phyloP scores from a whole-genome alignment of 2,113 vertebrate genomes.

The Spermophilus dauricus region DNA sequence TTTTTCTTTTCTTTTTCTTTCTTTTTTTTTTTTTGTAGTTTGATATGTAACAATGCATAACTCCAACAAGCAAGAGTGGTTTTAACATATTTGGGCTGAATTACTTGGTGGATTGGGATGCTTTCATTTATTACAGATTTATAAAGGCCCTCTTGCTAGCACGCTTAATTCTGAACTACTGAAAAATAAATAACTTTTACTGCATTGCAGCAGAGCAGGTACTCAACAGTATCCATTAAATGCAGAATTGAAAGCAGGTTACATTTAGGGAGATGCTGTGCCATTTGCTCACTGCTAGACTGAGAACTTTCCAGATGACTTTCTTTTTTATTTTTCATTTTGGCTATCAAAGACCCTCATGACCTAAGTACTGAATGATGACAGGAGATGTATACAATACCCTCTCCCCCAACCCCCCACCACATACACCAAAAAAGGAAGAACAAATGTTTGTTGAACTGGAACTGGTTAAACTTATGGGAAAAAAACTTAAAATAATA shows the following conservation, averaged over 20 bases:
- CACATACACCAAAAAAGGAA: neutral
- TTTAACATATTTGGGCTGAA: neutral
- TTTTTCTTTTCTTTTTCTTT: neutral
- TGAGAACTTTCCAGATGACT: neutral
- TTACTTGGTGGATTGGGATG: neutral
- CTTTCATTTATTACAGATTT: neutral
- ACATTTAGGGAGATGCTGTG: neutral
- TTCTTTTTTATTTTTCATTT: neutral
- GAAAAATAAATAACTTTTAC: neutral
- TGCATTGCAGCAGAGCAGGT: neutral
- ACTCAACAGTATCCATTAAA: neutral
- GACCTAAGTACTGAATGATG: neutral
- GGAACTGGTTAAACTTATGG: neutral
- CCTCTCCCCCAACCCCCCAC: too few relatives aligned
- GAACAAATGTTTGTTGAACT: neutral
- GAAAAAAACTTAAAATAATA: neutral
- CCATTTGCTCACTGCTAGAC: neutral
- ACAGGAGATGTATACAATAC: neutral
- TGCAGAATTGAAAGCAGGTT: neutral
- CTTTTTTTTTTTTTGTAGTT: neutral
- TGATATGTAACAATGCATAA: neutral
- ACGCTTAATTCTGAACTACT: neutral
- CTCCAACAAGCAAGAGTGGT: neutral
- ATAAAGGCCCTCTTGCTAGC: neutral
- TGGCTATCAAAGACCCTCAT: neutral